Evolutionary conservation across 2,797 vertebrate genomes (phyloP), one percentile per base, ranked within the genome.

Genomic region (Poeciliopsis presidionis): DNA sequence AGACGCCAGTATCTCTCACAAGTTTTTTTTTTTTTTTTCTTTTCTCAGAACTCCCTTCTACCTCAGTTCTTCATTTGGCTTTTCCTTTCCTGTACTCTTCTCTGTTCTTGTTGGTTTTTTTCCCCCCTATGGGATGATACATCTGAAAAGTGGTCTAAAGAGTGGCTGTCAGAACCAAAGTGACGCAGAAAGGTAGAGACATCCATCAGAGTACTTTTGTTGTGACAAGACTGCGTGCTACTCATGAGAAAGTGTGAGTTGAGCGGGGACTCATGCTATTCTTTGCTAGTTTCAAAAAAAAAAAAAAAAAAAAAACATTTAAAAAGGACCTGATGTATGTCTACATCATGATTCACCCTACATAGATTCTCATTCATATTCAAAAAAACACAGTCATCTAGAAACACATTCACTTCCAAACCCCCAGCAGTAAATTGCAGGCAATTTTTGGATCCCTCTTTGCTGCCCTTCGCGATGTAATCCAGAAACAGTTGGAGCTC

Each of bases 401-500:
- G 28, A 45, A 30, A 71, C 73, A 74, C 79, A 78, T 78, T 82
- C 80, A 51, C 82, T 81, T 78, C 65, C 63, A 55, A 82, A 89
- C 83, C 74, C 81, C 81, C 84, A 69, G 74, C 77, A 49, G 80
- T 84, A 89, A 90, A 93, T 93, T 89, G 87, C 88, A 80, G 82
- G 79, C 88, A 90, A 89, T 93, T 88, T 94, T 85, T 85, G 79
- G 79, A 81, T 85, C 84, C 84, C 77, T 84, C 82, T 84, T 84
- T 22, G n/a, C 75, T 86, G 89, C 81, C 91, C 91, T 92, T 94
- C 89, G 89, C 84, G 76, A 89, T 93, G 91, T 92, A 90, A 94
- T 94, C 91, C 90, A 82, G 82, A 75, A 87, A 81, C 94, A 93
- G 91, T 85, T 33, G 80, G 90, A 89, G 85, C 81, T 82, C 80